Conservation (phyloP, 2,797 vertebrate species). For the Rhynchotus rufescens region DNA sequence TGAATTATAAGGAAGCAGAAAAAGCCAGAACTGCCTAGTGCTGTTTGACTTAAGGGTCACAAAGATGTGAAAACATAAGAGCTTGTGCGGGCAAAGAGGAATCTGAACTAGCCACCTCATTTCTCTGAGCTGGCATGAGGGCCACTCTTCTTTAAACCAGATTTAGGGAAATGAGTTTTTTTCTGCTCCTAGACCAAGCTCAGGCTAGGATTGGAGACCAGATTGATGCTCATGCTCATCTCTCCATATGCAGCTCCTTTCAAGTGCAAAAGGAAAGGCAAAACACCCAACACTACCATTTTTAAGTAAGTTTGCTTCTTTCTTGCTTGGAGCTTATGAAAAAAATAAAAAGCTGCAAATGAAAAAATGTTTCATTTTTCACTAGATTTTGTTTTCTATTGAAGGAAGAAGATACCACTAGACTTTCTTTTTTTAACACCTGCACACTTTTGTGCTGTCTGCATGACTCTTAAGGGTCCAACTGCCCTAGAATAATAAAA, state of each 20-base stretch:
- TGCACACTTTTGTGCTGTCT: not conserved
- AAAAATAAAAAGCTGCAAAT: not conserved
- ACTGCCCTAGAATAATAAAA: not conserved
- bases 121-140: not conserved
- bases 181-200: not conserved
- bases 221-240: not conserved
- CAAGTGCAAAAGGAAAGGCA: not conserved
- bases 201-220: not conserved
- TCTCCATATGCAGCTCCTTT: not conserved
- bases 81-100: not conserved
- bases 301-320: not conserved
- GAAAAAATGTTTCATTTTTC: not conserved
- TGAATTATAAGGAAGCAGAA: not conserved
- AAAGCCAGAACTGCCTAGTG: not conserved
- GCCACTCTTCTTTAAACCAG: not conserved
- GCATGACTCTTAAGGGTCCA: not conserved
- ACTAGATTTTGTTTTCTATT: not conserved
- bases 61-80: not conserved
- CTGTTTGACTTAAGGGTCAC: too few relatives aligned
- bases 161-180: not conserved
- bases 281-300: fast-evolving
- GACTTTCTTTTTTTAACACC: not conserved
- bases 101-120: not conserved
- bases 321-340: fast-evolving
- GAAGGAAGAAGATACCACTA: not conserved